These are phyloP conservation scores for Drosophila busckii DNA, from an alignment of 1,140 invertebrate species.

Conservation along the genomic window DNA sequence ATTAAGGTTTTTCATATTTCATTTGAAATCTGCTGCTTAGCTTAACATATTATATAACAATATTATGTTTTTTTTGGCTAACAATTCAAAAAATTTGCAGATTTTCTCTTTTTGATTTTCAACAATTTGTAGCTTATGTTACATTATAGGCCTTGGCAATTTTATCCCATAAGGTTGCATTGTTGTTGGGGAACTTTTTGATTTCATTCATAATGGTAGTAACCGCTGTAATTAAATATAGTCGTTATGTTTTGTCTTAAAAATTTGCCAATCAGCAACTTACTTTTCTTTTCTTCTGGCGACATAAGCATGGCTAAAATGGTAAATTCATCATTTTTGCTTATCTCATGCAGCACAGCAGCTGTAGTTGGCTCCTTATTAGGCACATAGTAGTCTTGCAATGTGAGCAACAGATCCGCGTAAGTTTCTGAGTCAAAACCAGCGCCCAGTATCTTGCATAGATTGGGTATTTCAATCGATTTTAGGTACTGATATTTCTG, in stretches of 20 bases:
- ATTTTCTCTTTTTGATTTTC: too few species aligned
- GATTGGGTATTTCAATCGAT: conserved; percentile 47
- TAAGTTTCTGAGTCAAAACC: conserved; percentile 69
- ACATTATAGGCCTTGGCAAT: conserved; percentile 25
- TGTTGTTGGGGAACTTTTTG: conserved; percentile 38
- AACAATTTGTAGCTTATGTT: conserved; percentile 20
- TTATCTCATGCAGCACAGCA: conserved; percentile 51
- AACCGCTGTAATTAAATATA: conserved; percentile 29
- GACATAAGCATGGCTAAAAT: conserved; percentile 71
- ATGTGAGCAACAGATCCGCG: conserved; percentile 44
- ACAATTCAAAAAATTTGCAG: too few species aligned
- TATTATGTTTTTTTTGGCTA: too few species aligned
- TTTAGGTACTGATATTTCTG: conserved; percentile 70
- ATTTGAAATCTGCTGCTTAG: too few species aligned
- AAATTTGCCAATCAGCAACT: not conserved
- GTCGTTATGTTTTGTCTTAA: not conserved
- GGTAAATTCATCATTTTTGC: conserved; percentile 58
- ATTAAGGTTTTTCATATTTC: too few species aligned
- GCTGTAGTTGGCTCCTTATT: conserved; percentile 58
- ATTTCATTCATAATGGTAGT: conserved; percentile 39
- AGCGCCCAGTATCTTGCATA: conserved; percentile 69
- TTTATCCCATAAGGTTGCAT: conserved; percentile 28
- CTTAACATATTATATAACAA: too few species aligned
- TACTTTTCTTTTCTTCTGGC: conserved; percentile 57
- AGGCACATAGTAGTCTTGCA: conserved; percentile 61